These are phyloP conservation scores for Salpingus planirostris DNA, from an alignment of 2,888 invertebrate genomes.

Conservation along the genomic window DNA sequence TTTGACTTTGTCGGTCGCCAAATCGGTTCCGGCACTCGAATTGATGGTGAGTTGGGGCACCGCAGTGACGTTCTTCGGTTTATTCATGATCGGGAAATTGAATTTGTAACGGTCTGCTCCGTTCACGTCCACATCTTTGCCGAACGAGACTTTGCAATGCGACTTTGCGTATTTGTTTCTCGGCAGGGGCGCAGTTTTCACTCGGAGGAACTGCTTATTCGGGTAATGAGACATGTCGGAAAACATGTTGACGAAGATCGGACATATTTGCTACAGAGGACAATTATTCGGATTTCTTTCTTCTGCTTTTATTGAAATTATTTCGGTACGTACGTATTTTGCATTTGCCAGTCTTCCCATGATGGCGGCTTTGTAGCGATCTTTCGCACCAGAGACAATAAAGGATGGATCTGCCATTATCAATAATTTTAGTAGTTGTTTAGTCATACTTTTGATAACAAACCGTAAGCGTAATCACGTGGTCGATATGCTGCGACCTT, in stretches of 20 bases:
- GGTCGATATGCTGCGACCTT: too few species aligned
- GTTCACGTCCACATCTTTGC: conserved; percentile 19
- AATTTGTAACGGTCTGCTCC: conserved; percentile 28
- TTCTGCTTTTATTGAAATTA: not conserved
- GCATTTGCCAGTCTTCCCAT: conserved; percentile 48
- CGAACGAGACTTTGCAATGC: conserved; percentile 31
- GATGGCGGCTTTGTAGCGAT: conserved; percentile 48
- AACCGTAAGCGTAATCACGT: too few species aligned
- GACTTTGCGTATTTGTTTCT: conserved; percentile 18
- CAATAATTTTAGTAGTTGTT: too few species aligned
- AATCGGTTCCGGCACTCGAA: conserved; percentile 3
- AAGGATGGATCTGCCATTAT: conserved; percentile 50
- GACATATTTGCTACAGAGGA: conserved; percentile 45
- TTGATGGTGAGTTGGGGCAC: conserved; percentile 8
- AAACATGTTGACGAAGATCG: conserved; percentile 52
- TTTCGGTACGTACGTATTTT: conserved; percentile 43
- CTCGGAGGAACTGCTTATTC: conserved; percentile 43
- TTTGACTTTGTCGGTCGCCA: conserved; percentile 17
- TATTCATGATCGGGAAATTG: conserved; percentile 21
- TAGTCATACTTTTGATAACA: too few species aligned
- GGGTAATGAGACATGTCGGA: conserved; percentile 47
- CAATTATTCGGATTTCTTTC: conserved; percentile 10
- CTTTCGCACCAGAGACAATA: conserved; percentile 49
- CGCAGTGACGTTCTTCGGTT: conserved; percentile 17
- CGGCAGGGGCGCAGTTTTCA: conserved; percentile 20